These are phyloP conservation scores for Ardeotis arabs DNA, from an alignment of 2,113 vertebrate species.

Conservation along the genomic window DNA sequence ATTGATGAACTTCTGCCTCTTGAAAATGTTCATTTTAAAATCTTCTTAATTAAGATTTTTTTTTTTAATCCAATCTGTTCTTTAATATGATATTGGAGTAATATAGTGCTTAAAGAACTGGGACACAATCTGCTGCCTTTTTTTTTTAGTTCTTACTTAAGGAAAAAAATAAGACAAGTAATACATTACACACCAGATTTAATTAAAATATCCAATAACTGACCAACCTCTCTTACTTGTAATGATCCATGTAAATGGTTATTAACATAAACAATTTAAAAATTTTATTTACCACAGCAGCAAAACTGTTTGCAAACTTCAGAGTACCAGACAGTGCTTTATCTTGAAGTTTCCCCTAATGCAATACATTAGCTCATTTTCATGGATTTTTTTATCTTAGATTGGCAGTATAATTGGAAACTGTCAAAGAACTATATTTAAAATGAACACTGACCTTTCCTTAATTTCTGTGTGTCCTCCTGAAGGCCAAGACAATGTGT, in stretches of 20 bases:
- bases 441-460: neutral
- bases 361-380: neutral
- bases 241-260: neutral
- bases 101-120: neutral
- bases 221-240: neutral
- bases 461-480: neutral
- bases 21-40: neutral
- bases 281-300: neutral
- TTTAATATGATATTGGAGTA: neutral
- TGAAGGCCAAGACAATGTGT: neutral
- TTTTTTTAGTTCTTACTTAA: neutral
- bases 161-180: neutral
- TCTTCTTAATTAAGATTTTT: neutral
- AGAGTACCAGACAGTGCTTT: neutral
- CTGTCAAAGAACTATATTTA: neutral
- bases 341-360: neutral
- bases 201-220: neutral
- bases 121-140: neutral
- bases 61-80: neutral
- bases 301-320: neutral
- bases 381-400: neutral
- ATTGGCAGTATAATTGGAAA: neutral
- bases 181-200: neutral
- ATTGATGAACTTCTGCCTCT: neutral
- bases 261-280: neutral